A percentile compares a stretch with the other conserved stretches of the same genome.
Evolutionary conservation across 1,140 invertebrate genomes (phyloP).

Genomic region (Drosophila ohnishii): DNA sequence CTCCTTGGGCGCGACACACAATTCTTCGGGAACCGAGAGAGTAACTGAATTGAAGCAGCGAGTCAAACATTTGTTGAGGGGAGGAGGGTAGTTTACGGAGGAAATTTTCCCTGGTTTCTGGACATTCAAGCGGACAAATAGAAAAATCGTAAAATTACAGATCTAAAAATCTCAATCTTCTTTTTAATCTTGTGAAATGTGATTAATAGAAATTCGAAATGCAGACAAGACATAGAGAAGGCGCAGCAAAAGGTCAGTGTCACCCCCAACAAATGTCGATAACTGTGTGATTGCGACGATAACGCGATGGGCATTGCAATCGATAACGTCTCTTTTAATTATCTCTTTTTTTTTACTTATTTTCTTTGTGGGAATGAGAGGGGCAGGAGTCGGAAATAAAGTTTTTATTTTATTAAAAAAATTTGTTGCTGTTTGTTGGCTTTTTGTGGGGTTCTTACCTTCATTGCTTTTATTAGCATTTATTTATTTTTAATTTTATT

Average conservation of each 20-base stretch:
- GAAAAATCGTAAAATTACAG: no score
- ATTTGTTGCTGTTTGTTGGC: constrained; percentile 54
- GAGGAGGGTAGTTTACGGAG: not conserved
- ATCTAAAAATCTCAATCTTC: no score
- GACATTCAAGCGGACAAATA: not conserved
- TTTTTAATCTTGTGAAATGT: not conserved
- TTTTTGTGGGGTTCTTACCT: constrained; percentile 74
- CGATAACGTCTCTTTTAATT: constrained; percentile 8
- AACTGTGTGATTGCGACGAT: constrained; percentile 25
- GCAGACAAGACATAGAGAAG: not conserved
- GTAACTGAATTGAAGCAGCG: constrained; percentile 8
- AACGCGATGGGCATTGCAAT: constrained; percentile 18
- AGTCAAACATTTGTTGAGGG: constrained; percentile 21
- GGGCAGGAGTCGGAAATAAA: constrained; percentile 23
- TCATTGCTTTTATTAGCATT: constrained; percentile 63
- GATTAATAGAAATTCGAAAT: not conserved
- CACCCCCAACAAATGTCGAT: constrained; percentile 36
- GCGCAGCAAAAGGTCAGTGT: constrained; percentile 7
- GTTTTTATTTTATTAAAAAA: constrained; percentile 47
- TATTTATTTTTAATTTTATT: constrained; percentile 53
- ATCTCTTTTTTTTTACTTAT: constrained; percentile 19
- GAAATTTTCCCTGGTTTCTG: not conserved
- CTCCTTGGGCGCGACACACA: constrained; percentile 5
- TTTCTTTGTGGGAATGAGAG: constrained; percentile 22
- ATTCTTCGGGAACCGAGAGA: constrained; percentile 3